Evolutionary conservation across 2,888 invertebrate genomes (phyloP).

Genomic region (Heliconius sara): DNA sequence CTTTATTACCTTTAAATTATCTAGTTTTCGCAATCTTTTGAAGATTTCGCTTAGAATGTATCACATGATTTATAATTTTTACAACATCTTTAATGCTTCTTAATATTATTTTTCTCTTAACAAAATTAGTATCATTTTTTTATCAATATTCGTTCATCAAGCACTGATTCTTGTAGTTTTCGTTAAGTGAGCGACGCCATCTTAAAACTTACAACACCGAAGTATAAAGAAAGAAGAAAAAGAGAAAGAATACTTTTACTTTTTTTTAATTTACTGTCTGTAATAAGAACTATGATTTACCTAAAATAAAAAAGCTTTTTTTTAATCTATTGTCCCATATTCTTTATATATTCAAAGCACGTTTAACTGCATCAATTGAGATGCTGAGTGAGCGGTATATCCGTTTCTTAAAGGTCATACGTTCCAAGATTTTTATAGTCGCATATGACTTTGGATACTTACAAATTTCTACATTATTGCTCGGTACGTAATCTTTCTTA

Average conservation of each 20-base stretch:
- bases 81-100: not conserved
- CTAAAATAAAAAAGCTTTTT: not conserved
- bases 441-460: slow-evolving; percentile 29
- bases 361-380: slow-evolving; percentile 33
- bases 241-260: too few relatives aligned
- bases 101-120: not conserved
- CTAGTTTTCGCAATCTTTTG: slow-evolving; percentile 33
- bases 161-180: not conserved
- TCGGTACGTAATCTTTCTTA: slow-evolving; percentile 43
- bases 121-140: too few relatives aligned
- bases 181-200: too few relatives aligned
- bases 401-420: slow-evolving; percentile 44
- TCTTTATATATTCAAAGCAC: slow-evolving; percentile 31
- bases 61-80: not conserved
- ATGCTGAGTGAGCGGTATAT: slow-evolving; percentile 44
- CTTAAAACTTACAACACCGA: not conserved
- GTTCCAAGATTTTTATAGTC: slow-evolving; percentile 43
- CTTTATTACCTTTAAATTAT: slow-evolving; percentile 29
- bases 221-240: not conserved
- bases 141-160: too few relatives aligned
- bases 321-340: not conserved
- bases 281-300: not conserved
- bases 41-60: not conserved
- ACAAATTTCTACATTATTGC: slow-evolving; percentile 35
- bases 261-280: not conserved